phyloP scores from a whole-genome alignment of 2,113 vertebrate species.

The Hippopotamus amphibius region DNA sequence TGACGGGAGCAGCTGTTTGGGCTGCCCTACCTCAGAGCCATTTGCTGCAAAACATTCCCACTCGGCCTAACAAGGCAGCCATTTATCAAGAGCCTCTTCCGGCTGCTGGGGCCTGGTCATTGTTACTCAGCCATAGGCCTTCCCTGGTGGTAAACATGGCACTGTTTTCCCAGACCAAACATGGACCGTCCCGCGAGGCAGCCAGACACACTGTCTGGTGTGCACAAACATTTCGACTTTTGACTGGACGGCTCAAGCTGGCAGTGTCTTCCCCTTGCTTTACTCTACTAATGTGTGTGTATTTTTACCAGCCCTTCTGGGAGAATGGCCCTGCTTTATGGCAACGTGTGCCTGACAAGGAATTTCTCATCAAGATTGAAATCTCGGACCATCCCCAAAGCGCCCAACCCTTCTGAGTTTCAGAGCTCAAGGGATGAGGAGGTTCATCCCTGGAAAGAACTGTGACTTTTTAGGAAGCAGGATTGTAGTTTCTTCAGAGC shows the following conservation, averaged over 20 bases:
- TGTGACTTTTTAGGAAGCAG: conserved; percentile 60
- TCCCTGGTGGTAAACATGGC: conserved; percentile 93
- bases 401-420: background rate
- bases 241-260: conserved; percentile 77
- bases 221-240: conserved; percentile 84
- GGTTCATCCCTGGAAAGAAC: conserved; percentile 10
- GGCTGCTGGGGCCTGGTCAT: conserved; percentile 88
- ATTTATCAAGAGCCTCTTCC: conserved; percentile 83
- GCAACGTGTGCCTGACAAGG: conserved; percentile 52
- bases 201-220: conserved; percentile 90
- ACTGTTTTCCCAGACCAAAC: conserved; percentile 92
- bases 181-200: conserved; percentile 84
- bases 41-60: conserved; percentile 51
- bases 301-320: conserved; percentile 76
- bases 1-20: conserved; percentile 75
- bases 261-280: conserved; percentile 79
- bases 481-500: background rate
- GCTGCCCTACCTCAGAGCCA: conserved; percentile 64
- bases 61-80: conserved; percentile 75
- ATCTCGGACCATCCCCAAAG: conserved; percentile 41
- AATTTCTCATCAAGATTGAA: conserved; percentile 69
- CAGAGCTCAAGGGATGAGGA: conserved; percentile 56
- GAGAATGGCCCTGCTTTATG: conserved; percentile 57
- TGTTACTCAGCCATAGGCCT: conserved; percentile 92
- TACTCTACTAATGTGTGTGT: conserved; percentile 83